Base-by-base conservation (phyloP, 2,888 invertebrate species). In the Scelioninae gen. 1 region DNA sequence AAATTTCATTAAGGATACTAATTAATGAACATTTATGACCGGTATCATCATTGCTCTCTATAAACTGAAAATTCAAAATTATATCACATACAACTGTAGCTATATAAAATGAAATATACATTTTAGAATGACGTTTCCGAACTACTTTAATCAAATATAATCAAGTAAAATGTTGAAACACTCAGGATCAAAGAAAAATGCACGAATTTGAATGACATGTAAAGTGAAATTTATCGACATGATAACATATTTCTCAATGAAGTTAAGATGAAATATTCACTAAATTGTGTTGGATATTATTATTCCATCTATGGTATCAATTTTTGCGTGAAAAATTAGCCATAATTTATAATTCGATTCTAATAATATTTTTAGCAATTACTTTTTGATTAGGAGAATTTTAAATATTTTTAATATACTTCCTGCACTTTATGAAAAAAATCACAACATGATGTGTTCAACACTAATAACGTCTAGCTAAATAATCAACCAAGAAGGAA, bases 401-500 rank as follows among this genome's bases (percentile, higher is more conserved):
- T 38, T 38, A 38, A 38, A 38, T 1, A 38, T 1, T 8, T 10
- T 38, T 38, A 8, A 9, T 10, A 38, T 38, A 38, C 8, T 9
- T 38, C 10, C 10, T 38, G 5, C 5, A 38, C 38, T 9, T 38
- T 38, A 1, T 38, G 2, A 11, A 11, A 43, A 43, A n/a, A n/a
- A 43, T 11, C n/a, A n/a, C 5, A 43, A 8, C 10, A 43, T n/a
- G n/a, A n/a, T n/a, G 9, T 43, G n/a, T 11, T 1, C 11, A n/a
- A 43, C 29, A 51, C 7, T 51, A 51, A 31, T 51, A 31, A 51
- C 11, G 31, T 51, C 4, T 11, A 29, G 29, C 11, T 29, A 51
- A 51, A 51, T 31, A 51, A 51, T 51, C 11, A 51, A 51, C 13
- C 34, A 43, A 43, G 11, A 29, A 60, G 31, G 13, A 60, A 43